Base-by-base conservation (phyloP, 1,140 invertebrate species). In the Drosophila orena region DNA sequence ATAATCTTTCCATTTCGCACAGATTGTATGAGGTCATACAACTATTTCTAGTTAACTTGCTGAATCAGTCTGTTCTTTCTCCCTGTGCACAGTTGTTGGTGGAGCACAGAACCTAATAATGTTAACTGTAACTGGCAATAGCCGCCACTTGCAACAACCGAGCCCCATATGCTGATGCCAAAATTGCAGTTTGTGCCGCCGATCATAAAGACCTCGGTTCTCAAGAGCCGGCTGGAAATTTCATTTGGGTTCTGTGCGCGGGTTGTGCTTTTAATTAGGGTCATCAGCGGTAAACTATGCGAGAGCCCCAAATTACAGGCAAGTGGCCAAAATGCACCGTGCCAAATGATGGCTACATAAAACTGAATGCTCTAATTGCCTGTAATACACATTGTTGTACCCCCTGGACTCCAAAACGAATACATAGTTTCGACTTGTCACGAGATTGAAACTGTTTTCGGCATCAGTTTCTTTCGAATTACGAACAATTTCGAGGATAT, bases 81-180 rank as follows among this genome's bases (percentile, higher is more conserved):
- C 46, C 49, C 42, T 37, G 62, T 81, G 47, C 43, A 54, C n/a
- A 47, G 56, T 50, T 60, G 64, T 47, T 62, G 80, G 30, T 49
- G 81, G 38, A 40, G 61, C 66, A 50, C 54, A 64, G 77, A 42
- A 40, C 40, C 60, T 80, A 84, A 83, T 83, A 83, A 84, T 76
- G 80, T 74, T 86, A 86, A 86, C 81, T 86, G 81, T 86, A 86
- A 88, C 83, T 88, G 70, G 75, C 79, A 47, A 71, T 79, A 60
- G 83, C 77, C 47, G 60, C 52, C 73, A 72, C 54, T 72, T 66
- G 60, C 54, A 66, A 35, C 44, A 50, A 37, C 20, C 59, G 40
- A 40, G 17, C 43, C 5, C 43, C 55, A 53, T 70, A 68, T 78
- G 83, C 78, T 77, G 81, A 85, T 52, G 49, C 49, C 68, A 44